These are phyloP conservation scores for Siphlonurus alternatus DNA, from an alignment of 2,888 invertebrate genomes.

Conservation along the genomic window DNA sequence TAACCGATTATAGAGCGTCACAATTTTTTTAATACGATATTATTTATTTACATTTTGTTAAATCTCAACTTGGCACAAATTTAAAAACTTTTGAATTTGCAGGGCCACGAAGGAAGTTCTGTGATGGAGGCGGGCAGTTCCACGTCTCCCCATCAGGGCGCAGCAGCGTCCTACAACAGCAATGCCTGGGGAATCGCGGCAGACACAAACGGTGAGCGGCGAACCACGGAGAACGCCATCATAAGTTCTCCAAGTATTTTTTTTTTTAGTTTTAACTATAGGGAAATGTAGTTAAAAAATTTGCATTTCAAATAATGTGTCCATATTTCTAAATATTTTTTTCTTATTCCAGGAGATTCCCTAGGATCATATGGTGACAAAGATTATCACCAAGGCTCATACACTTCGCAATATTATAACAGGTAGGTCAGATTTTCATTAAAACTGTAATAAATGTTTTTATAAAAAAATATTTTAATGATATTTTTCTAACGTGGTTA, in stretches of 20 bases:
- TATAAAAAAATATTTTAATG: no score
- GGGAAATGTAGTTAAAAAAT: no score
- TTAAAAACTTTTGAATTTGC: no score
- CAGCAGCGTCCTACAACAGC: background rate
- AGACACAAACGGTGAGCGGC: conserved; percentile 11
- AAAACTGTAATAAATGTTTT: no score
- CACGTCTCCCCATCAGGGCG: conserved; percentile 9
- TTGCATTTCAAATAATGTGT: no score
- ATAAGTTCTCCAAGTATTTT: background rate
- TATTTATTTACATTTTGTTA: no score
- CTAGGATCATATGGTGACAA: conserved; percentile 18
- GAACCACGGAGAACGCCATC: background rate
- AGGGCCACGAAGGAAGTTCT: conserved; percentile 2
- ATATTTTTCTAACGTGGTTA: no score
- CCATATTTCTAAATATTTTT: conserved; percentile 9
- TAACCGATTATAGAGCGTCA: no score
- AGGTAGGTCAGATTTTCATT: conserved; percentile 40
- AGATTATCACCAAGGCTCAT: conserved; percentile 38
- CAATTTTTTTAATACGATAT: no score
- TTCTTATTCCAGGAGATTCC: conserved; percentile 13
- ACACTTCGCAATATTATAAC: conserved; percentile 48
- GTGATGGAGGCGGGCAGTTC: conserved; percentile 5
- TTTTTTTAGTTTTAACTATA: no score
- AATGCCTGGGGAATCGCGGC: background rate
- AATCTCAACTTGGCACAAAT: no score